phyloP scores from a whole-genome alignment of 2,888 invertebrate species.

The Ametastegia equiseti region DNA sequence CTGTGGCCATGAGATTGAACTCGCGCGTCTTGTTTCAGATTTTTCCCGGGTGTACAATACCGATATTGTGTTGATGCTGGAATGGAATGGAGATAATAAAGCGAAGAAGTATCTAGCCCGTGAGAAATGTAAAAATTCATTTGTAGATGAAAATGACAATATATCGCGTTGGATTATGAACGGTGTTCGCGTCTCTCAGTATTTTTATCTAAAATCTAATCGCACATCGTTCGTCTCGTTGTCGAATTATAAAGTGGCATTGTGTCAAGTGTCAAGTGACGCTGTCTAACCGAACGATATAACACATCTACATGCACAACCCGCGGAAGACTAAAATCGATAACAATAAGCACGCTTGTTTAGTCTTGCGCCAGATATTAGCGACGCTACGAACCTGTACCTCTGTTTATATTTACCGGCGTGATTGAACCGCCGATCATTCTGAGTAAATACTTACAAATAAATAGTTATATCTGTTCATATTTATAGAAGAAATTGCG shows the following conservation, averaged over 20 bases:
- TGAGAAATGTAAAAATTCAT: background rate
- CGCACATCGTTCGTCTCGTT: background rate
- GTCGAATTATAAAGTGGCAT: background rate
- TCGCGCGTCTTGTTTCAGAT: constrained; percentile 13
- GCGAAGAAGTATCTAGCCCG: background rate
- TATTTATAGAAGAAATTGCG: background rate
- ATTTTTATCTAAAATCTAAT: background rate
- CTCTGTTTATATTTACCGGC: constrained; percentile 10
- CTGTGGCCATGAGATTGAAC: background rate
- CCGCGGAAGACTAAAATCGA: constrained; percentile 10
- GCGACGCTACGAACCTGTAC: background rate
- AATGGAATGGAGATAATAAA: background rate
- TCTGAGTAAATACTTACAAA: background rate
- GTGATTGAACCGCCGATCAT: background rate
- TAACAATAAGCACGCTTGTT: constrained; percentile 36
- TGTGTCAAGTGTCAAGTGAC: constrained; percentile 39
- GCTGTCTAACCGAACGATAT: background rate
- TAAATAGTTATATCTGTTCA: no score
- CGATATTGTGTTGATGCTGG: background rate
- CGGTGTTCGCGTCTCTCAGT: background rate
- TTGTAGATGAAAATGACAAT: background rate
- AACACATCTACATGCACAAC: background rate
- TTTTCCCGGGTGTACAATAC: constrained; percentile 8
- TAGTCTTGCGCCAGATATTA: background rate
- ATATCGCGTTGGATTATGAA: background rate